A percentile compares a stretch with the other conserved stretches of the same genome.
Evolutionary conservation across 1,140 invertebrate species (phyloP).

Genomic region (Chrysomallon squamiferum): DNA sequence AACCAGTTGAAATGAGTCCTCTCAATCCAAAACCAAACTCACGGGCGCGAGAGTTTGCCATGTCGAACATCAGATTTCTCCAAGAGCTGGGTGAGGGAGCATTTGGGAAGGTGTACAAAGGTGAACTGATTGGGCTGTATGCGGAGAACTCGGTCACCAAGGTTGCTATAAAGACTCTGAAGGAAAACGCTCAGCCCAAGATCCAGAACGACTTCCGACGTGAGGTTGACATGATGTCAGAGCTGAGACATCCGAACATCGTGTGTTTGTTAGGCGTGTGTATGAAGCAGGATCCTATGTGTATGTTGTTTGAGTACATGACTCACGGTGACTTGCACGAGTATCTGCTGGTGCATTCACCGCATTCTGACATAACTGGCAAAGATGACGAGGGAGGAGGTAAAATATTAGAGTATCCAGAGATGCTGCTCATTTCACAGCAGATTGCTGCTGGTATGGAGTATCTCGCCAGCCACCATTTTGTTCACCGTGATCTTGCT

Average conservation of each 20-base stretch:
- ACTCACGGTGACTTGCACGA: constrained; percentile 66
- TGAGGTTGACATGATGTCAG: constrained; percentile 80
- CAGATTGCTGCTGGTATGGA: constrained; percentile 97
- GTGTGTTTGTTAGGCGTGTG: constrained; percentile 93
- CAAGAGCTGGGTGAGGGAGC: constrained; percentile 96
- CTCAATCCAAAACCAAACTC: constrained; percentile 48
- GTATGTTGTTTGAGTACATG: constrained; percentile 95
- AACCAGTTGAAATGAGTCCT: constrained; percentile 51
- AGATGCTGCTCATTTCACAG: constrained; percentile 84
- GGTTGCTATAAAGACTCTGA: constrained; percentile 94
- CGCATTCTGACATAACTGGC: constrained; percentile 69
- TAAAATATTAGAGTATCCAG: constrained; percentile 74
- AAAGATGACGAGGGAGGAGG: constrained; percentile 28
- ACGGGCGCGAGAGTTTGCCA: constrained; percentile 66
- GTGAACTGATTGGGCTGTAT: constrained; percentile 76
- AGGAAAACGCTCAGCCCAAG: constrained; percentile 89
- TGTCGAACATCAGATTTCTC: constrained; percentile 84
- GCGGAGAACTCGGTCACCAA: constrained; percentile 68
- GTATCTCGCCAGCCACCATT: constrained; percentile 92
- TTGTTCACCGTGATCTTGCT: constrained; percentile 95
- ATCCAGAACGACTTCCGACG: constrained; percentile 90
- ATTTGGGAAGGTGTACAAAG: constrained; percentile 85
- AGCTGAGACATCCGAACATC: constrained; percentile 93
- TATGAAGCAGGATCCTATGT: constrained; percentile 87
- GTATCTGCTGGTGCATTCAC: constrained; percentile 70